phyloP scores from a whole-genome alignment of 2,888 invertebrate species.

The Arrhopalites spinosus region DNA sequence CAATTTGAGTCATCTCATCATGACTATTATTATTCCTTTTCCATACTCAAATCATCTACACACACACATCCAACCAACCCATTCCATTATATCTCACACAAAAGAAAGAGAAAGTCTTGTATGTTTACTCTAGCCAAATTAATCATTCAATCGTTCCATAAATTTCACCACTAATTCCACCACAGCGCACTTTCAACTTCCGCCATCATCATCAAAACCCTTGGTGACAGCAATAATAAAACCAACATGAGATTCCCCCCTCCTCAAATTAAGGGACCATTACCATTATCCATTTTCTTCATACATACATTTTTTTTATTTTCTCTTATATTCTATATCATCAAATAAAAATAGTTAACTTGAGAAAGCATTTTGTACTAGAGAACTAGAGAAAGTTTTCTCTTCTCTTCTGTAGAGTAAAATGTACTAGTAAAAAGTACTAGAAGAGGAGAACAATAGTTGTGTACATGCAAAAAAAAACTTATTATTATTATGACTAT shows the following conservation, averaged over 20 bases:
- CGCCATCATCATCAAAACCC: not conserved
- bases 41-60: not conserved
- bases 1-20: not conserved
- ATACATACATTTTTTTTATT: too few relatives aligned
- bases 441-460: too few relatives aligned
- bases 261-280: not conserved
- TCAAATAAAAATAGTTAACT: too few relatives aligned
- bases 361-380: not conserved
- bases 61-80: too few relatives aligned
- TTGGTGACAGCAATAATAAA: not conserved
- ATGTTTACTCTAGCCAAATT: too few relatives aligned
- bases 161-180: not conserved
- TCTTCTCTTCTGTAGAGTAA: too few relatives aligned
- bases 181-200: not conserved
- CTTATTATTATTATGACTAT: not conserved
- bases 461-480: not conserved
- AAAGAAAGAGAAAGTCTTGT: too few relatives aligned
- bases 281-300: too few relatives aligned
- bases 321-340: too few relatives aligned
- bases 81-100: too few relatives aligned
- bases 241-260: not conserved
- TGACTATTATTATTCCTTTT: not conserved
- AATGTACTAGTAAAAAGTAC: not conserved
- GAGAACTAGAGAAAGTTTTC: too few relatives aligned
- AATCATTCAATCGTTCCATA: too few relatives aligned